Evolutionary conservation across 2,113 vertebrate species (phyloP).

Genomic region (Puffinus mauretanicus): DNA sequence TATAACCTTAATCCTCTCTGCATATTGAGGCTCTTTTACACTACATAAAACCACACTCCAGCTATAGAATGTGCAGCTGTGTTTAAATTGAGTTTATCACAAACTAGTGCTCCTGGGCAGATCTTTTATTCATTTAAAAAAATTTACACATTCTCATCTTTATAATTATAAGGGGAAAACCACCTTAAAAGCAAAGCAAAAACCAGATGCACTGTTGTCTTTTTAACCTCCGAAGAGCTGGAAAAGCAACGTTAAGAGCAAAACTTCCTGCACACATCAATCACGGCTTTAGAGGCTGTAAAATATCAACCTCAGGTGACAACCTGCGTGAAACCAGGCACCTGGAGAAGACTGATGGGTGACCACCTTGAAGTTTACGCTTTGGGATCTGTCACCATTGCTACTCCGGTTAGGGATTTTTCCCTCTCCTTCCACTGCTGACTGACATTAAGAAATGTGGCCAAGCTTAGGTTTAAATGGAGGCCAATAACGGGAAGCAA

Average conservation of each 20-base stretch:
- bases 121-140: background rate
- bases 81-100: background rate
- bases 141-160: background rate
- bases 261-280: background rate
- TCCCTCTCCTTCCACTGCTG: background rate
- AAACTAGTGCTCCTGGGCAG: background rate
- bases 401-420: background rate
- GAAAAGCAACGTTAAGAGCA: background rate
- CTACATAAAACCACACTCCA: background rate
- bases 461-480: background rate
- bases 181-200: background rate
- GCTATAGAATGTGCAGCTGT: background rate
- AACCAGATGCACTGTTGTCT: background rate
- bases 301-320: background rate
- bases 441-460: background rate
- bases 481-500: background rate
- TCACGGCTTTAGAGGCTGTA: background rate
- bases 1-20: background rate
- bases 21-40: background rate
- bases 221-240: background rate
- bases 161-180: background rate
- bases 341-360: background rate
- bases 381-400: fast-evolving
- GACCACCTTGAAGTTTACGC: fast-evolving
- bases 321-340: background rate